Evolutionary conservation across 2,797 vertebrate genomes (phyloP).

Genomic region (Merluccius polli): DNA sequence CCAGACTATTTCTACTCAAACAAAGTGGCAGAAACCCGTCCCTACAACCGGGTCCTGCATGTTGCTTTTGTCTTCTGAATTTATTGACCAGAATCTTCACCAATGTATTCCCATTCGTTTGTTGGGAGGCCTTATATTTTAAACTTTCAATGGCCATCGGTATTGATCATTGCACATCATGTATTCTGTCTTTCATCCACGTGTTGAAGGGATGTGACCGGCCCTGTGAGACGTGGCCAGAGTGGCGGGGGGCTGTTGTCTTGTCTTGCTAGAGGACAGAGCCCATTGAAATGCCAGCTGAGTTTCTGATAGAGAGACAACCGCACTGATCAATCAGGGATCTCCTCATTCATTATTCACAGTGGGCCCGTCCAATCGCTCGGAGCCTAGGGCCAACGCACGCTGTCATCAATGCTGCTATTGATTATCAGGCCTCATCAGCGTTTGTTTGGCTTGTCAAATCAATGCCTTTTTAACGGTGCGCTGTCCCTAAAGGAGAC

Average conservation of each 20-base stretch:
- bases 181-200: conserved; percentile 23
- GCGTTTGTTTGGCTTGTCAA: conserved; percentile 75
- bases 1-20: not conserved
- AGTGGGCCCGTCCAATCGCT: conserved; percentile 62
- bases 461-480: conserved; percentile 72
- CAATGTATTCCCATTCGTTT: conserved; percentile 14
- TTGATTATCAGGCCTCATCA: conserved; percentile 76
- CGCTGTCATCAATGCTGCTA: conserved; percentile 69
- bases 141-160: conserved; percentile 1
- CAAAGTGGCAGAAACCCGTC: not conserved
- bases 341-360: conserved; percentile 77
- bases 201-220: conserved; percentile 25
- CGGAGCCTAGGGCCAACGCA: conserved; percentile 65
- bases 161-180: conserved; percentile 24
- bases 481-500: conserved; percentile 60
- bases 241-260: conserved; percentile 18
- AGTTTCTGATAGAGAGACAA: conserved; percentile 62
- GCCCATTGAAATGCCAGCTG: conserved; percentile 65
- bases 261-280: conserved; percentile 34
- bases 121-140: conserved; percentile 8
- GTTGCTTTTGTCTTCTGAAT: conserved; percentile 18
- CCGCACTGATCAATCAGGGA: conserved; percentile 70
- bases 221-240: conserved; percentile 12
- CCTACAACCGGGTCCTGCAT: conserved; percentile 5
- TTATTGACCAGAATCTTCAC: conserved; percentile 19